These are phyloP conservation scores for Holocentrus rufus DNA, from an alignment of 2,797 vertebrate genomes.

Conservation along the genomic window DNA sequence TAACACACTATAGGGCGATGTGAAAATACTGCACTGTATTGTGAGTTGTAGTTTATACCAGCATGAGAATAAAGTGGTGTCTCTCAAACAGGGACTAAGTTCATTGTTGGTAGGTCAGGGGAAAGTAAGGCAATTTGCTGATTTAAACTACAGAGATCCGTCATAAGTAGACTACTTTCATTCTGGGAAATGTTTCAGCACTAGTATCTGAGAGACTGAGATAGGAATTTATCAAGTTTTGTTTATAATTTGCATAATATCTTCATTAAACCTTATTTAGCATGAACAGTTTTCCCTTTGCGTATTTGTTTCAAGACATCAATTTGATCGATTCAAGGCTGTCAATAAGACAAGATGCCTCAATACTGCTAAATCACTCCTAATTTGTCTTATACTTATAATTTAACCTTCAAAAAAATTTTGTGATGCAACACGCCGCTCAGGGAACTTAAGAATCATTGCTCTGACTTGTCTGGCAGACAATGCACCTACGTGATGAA, in stretches of 20 bases:
- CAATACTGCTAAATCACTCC: no score
- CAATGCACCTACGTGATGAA: slow-evolving; percentile 63
- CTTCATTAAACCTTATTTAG: no score
- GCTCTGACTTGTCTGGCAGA: slow-evolving; percentile 53
- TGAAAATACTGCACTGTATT: slow-evolving; percentile 44
- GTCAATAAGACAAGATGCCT: neutral
- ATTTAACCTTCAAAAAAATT: neutral
- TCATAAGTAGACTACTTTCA: neutral
- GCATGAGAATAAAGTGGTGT: slow-evolving; percentile 38
- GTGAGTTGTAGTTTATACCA: slow-evolving; percentile 40
- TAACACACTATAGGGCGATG: slow-evolving; percentile 22
- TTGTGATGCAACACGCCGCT: neutral
- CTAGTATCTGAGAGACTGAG: neutral
- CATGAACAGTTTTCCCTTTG: no score
- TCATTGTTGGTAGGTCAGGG: slow-evolving; percentile 9
- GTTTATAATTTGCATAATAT: no score
- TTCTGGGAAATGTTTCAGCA: neutral
- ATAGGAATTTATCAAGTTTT: neutral
- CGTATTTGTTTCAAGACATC: neutral
- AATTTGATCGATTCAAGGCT: neutral
- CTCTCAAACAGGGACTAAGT: slow-evolving; percentile 42
- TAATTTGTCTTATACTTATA: neutral
- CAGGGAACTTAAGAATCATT: slow-evolving; percentile 14
- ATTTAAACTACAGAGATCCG: neutral
- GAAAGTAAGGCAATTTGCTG: neutral